Evolutionary conservation across 2,797 vertebrate genomes (phyloP).

Genomic region (Chromis chromis): DNA sequence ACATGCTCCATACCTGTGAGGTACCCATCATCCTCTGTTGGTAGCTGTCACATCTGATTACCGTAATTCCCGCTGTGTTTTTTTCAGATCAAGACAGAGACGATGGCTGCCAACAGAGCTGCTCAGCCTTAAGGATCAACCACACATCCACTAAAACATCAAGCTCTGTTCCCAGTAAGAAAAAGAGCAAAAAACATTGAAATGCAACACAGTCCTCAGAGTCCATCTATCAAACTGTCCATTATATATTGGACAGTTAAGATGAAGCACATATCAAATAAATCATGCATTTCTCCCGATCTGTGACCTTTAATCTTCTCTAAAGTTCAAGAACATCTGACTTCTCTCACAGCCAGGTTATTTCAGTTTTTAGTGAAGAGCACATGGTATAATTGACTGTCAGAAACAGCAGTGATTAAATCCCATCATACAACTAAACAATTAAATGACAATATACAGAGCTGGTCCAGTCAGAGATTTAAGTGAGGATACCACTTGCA

Average conservation of each 20-base stretch:
- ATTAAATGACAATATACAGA: constrained; percentile 15
- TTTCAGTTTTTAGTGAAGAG: constrained; percentile 1
- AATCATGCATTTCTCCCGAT: neutral
- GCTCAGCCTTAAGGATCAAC: constrained; percentile 31
- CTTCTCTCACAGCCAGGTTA: neutral
- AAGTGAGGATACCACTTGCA: constrained; percentile 1
- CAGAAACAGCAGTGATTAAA: constrained; percentile 40
- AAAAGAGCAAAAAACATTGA: constrained; percentile 30
- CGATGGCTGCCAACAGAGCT: constrained; percentile 46
- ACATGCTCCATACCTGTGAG: neutral
- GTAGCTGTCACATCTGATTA: constrained; percentile 35
- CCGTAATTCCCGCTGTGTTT: constrained; percentile 31
- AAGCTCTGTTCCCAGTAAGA: constrained; percentile 7
- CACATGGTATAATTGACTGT: constrained; percentile 27
- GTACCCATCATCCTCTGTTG: constrained; percentile 1
- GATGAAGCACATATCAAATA: constrained; percentile 1
- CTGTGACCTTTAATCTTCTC: neutral
- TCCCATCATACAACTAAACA: constrained; percentile 23
- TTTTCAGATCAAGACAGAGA: constrained; percentile 69
- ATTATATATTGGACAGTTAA: constrained; percentile 7
- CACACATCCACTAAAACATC: constrained; percentile 17
- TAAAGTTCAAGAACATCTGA: neutral
- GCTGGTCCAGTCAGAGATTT: constrained; percentile 31
- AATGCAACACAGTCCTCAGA: neutral
- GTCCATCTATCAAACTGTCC: neutral